Base-by-base conservation (phyloP, 37 sponge, comb jelly and placozoan species). In the Petrosia ficiformis region DNA sequence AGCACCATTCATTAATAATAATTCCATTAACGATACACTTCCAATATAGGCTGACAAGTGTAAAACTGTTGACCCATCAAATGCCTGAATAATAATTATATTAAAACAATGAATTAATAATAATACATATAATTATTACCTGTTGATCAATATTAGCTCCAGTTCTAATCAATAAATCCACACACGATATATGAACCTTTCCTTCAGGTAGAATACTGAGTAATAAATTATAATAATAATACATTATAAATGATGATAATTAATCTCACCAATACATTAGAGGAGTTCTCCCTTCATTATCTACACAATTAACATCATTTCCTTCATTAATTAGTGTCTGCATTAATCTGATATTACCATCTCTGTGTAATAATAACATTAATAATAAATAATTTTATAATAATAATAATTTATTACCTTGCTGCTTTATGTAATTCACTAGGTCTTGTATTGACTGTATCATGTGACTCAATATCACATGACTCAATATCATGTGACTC, bases 211-310 rank as follows among this genome's bases (percentile, higher is more conserved):
- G 31, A 8, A 63, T 24, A 33, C 39, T 3, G 36, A 24, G 4
- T 24, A 6, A 37, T 67, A 37, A 67, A 33, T 34, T 33, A 2
- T 24, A 30, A 4, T 1, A 41, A 10, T 39, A 38, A n/a, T n/a
- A n/a, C n/a, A n/a, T n/a, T n/a, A n/a, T n/a, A n/a, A n/a, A n/a
- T n/a, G n/a, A n/a, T n/a, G 26, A 26, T n/a, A 4, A 31, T 69
- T 58, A 37, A 0, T 65, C 92, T 66, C 48, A 92, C 92, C 92
- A 92, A 74, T 87, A 92, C 95, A 94, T 94, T 26, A 94, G 88
- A 1, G 95, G 88, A 8, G 88, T 86, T 44, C 75, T 48, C 26
- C 95, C 95, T 24, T 86, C 80, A 37, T 79, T 72, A 68, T 94
- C 95, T 38, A 48, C 69, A 30, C 74, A 69, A 39, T 94, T 84